Base-by-base conservation (phyloP, 2,888 invertebrate genomes). In the Apamea crenata region DNA sequence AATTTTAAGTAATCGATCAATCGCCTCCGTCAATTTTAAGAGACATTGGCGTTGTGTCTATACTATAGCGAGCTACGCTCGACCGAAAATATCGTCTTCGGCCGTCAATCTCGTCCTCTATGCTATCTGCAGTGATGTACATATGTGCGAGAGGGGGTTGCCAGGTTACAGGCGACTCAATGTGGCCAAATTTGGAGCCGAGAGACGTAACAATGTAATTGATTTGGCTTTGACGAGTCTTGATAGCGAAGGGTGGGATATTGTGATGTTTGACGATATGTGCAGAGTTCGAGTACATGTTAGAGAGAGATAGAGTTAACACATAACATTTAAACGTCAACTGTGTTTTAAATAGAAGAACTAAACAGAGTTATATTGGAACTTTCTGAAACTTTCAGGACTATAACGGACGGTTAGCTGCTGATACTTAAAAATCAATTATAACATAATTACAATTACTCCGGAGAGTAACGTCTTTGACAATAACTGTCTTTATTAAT, bases 121-220 rank as follows among this genome's bases (percentile, higher is more conserved):
- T 69, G 66, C 74, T 85, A 85, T 83, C 85, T 85, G 67, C 78
- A 40, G 79, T 81, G 76, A 87, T 73, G 70, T 77, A n/a, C n/a
- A n/a, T n/a, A 83, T 85, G 78, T 72, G 63, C 59, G 36, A 44
- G 29, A 74, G 76, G 68, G 85, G 61, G 79, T 79, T 81, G 83
- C 85, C 77, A 76, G 50, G 71, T 2, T 70, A 70, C 63, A 18
- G n/a, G 36, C 56, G 61, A 70, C 53, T 66, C 61, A 68, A 68
- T 76, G 61, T 66, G 36, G 59, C 72, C 65, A 77, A 47, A 74
- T 69, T 53, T 56, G 32, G 25, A 85, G 21, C 56, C 16, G 8
- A 59, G 36, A 61, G 8, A 69, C 50, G n/a, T 80, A 50, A 69
- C 73, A 63, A 72, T 59, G 16, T 73, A 59, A 81, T 85, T 82